These are phyloP conservation scores for Meteorus sp. DNA, from an alignment of 1,140 invertebrate species.

Conservation along the genomic window DNA sequence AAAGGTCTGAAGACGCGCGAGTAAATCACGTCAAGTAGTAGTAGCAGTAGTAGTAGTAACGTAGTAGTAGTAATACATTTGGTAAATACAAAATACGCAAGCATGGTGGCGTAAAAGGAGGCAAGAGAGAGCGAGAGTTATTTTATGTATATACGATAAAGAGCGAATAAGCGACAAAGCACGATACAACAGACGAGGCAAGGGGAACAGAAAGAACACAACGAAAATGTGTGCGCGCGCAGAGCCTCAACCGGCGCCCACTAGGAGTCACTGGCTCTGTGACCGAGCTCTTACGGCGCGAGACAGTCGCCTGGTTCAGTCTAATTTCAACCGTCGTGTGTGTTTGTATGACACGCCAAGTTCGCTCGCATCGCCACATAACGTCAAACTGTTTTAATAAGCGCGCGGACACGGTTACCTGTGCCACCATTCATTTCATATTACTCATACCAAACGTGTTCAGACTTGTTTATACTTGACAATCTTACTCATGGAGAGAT, in stretches of 20 bases:
- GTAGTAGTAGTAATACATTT: too few species aligned
- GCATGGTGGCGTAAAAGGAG: constrained; percentile 9
- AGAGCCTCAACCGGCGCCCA: constrained; percentile 55
- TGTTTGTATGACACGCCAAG: constrained; percentile 21
- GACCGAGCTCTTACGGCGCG: constrained; percentile 53
- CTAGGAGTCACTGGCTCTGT: constrained; percentile 54
- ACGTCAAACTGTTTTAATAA: too few species aligned
- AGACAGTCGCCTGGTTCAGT: constrained; percentile 55
- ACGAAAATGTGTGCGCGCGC: constrained; percentile 46
- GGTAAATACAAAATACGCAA: too few species aligned
- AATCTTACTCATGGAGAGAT: too few species aligned
- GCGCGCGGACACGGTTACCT: too few species aligned
- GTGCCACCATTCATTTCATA: too few species aligned
- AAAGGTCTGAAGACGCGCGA: too few species aligned
- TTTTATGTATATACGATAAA: too few species aligned
- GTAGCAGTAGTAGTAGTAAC: not conserved
- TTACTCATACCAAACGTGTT: too few species aligned
- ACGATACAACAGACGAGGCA: constrained; percentile 12
- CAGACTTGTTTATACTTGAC: too few species aligned
- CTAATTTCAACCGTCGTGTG: constrained; percentile 57
- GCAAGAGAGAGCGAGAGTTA: not conserved
- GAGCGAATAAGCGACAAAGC: constrained; percentile 12
- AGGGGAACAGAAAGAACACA: constrained; percentile 3
- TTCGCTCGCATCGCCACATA: too few species aligned
- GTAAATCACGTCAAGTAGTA: too few species aligned